Evolutionary conservation across 2,113 vertebrate genomes (phyloP).

Genomic region (Taurulus bubalis): DNA sequence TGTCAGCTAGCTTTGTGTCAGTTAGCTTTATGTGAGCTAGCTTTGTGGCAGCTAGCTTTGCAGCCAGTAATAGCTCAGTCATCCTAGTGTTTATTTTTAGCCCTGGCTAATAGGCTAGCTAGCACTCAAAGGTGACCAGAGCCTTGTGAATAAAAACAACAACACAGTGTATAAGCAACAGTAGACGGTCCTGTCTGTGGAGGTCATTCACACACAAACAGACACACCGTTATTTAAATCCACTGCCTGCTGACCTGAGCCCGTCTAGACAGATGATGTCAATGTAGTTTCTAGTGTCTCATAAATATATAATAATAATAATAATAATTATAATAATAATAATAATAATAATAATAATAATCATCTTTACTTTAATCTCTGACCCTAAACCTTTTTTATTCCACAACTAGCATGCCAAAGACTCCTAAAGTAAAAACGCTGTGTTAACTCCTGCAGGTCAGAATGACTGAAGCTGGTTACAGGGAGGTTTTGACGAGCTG

Average conservation of each 20-base stretch:
- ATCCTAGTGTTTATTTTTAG: conserved; percentile 61
- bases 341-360: too few relatives aligned
- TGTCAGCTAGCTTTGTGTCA: too few relatives aligned
- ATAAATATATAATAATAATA: not conserved
- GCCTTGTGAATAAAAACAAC: not conserved
- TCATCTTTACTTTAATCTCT: too few relatives aligned
- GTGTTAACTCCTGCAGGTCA: conserved; percentile 34
- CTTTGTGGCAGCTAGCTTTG: conserved; percentile 36
- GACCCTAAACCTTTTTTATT: not conserved
- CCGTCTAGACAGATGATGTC: conserved; percentile 50
- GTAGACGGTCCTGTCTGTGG: not conserved
- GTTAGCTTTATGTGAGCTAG: too few relatives aligned
- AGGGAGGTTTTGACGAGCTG: conserved; percentile 50
- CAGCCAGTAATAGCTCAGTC: conserved; percentile 46
- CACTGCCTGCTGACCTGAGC: conserved; percentile 20
- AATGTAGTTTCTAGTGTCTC: conserved; percentile 8
- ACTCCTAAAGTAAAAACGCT: not conserved
- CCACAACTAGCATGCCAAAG: not conserved
- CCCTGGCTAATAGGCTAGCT: conserved; percentile 41
- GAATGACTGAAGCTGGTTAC: conserved; percentile 11
- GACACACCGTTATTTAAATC: conserved; percentile 33
- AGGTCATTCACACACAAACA: not conserved
- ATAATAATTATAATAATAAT: not conserved
- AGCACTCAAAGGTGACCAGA: conserved; percentile 10
- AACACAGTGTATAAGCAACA: not conserved